Evolutionary conservation across 1,140 invertebrate species (phyloP).

Genomic region (Drosophila parvula): DNA sequence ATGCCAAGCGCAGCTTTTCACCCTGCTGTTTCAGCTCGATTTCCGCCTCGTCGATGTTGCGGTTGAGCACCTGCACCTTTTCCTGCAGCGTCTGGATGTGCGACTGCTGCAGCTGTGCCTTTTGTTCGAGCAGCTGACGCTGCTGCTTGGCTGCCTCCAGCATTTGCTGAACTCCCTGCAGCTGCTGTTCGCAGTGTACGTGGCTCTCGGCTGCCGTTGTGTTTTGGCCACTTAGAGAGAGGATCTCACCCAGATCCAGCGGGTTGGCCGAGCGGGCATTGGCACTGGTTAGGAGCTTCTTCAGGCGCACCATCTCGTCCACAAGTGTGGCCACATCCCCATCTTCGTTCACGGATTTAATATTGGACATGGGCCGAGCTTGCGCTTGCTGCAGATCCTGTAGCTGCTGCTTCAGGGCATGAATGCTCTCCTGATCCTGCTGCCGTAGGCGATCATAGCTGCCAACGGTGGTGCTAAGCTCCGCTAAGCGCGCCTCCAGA

Average conservation of each 20-base stretch:
- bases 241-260: conserved; percentile 85
- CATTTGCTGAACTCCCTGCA: conserved; percentile 84
- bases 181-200: conserved; percentile 85
- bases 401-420: conserved; percentile 87
- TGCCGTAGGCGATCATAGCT: conserved; percentile 90
- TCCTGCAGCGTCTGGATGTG: conserved; percentile 88
- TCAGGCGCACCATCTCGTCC: conserved; percentile 86
- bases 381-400: conserved; percentile 62
- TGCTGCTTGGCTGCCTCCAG: conserved; percentile 74
- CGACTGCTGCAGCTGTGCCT: conserved; percentile 84
- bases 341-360: conserved; percentile 38
- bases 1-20: conserved; percentile 84
- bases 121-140: conserved; percentile 53
- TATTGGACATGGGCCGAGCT: neutral
- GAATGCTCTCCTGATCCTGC: conserved; percentile 90
- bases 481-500: conserved; percentile 91
- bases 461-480: conserved; percentile 91
- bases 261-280: conserved; percentile 86
- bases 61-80: conserved; percentile 87
- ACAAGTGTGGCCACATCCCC: conserved; percentile 78
- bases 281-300: conserved; percentile 85
- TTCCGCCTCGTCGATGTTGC: conserved; percentile 87
- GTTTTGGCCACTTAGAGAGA: conserved; percentile 63
- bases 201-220: conserved; percentile 60
- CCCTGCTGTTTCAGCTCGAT: conserved; percentile 85